A percentile compares a stretch with the other conserved stretches of the same genome.
phyloP scores from a whole-genome alignment of 2,797 vertebrate genomes.

The Gallinago solitaria region DNA sequence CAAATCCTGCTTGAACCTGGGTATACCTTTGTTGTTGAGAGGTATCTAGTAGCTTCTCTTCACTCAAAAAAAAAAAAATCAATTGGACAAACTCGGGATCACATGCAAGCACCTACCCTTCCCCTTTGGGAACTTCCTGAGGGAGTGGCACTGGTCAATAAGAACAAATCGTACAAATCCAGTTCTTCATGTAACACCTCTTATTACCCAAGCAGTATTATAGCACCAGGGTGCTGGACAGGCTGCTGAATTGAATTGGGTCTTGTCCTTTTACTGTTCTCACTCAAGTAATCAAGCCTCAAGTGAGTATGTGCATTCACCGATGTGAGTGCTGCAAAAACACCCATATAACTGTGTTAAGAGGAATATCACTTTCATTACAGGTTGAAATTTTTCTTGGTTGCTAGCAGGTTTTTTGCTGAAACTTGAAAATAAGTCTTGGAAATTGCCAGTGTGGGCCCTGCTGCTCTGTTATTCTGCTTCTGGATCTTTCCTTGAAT shows the following conservation, averaged over 20 bases:
- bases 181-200: background rate
- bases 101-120: background rate
- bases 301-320: background rate
- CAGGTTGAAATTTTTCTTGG: background rate
- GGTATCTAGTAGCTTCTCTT: background rate
- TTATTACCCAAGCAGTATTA: background rate
- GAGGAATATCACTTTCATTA: background rate
- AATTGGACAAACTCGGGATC: background rate
- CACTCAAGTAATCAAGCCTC: background rate
- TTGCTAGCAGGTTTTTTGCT: background rate
- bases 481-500: background rate
- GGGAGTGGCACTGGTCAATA: background rate
- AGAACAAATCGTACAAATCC: background rate
- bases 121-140: background rate
- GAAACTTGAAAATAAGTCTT: slow-evolving; percentile 17
- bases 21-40: background rate
- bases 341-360: background rate
- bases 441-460: background rate
- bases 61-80: background rate
- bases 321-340: background rate
- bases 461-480: background rate
- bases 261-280: background rate
- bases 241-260: background rate
- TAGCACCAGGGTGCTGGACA: background rate
- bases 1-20: background rate